Conservation (phyloP, 2,888 invertebrate genomes). For the Melanostoma scalare region DNA sequence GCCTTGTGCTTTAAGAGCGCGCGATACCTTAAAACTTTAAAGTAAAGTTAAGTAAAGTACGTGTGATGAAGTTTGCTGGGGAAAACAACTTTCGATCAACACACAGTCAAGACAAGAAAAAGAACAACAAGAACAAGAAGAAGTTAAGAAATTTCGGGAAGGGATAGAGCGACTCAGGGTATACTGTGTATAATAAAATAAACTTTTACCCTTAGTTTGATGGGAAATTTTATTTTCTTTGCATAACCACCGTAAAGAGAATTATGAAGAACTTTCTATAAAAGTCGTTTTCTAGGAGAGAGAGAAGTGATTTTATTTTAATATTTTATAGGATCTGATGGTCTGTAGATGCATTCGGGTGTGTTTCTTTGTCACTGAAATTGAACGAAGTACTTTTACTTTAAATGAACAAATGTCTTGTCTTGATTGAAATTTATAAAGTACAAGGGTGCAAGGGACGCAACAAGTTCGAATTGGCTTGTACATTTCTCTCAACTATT, state of each 20-base stretch:
- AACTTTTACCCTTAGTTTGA: constrained; percentile 41
- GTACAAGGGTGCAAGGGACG: too few species aligned
- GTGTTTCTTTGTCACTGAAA: too few species aligned
- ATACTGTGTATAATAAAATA: constrained; percentile 44
- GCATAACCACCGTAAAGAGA: constrained; percentile 28
- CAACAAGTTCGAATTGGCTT: too few species aligned
- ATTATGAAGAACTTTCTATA: constrained; percentile 55
- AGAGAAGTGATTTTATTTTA: constrained; percentile 51
- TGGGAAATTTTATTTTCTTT: constrained; percentile 49
- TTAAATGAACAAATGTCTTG: too few species aligned
- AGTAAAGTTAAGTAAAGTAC: constrained; percentile 7
- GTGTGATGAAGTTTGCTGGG: constrained; percentile 26
- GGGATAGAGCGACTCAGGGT: not conserved
- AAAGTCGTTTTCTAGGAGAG: constrained; percentile 49
- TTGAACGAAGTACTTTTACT: too few species aligned
- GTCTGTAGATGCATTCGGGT: too few species aligned
- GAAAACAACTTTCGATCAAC: constrained; percentile 14
- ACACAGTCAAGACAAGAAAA: constrained; percentile 9
- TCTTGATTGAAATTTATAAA: too few species aligned
- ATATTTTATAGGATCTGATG: constrained; percentile 39
- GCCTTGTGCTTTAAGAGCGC: constrained; percentile 19
- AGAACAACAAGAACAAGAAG: not conserved
- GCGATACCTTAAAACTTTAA: constrained; percentile 16
- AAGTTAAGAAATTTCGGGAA: not conserved
- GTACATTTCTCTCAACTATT: too few species aligned